phyloP scores from a whole-genome alignment of 2,113 vertebrate species.

The Podocnemis expansa region DNA sequence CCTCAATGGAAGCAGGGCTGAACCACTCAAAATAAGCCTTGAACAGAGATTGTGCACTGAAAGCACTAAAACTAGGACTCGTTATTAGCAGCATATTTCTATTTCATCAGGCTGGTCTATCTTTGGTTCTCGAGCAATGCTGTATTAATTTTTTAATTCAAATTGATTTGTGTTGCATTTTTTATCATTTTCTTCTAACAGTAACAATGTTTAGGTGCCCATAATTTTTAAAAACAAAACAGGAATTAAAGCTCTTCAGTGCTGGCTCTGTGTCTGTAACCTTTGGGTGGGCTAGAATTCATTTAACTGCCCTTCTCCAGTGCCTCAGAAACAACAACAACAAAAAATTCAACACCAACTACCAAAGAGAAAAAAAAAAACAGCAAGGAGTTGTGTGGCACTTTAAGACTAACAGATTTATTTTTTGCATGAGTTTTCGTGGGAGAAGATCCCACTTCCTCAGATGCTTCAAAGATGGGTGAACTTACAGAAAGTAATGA shows the following conservation, averaged over 20 bases:
- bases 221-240: background rate
- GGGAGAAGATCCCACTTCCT: no score
- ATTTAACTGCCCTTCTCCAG: no score
- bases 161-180: background rate
- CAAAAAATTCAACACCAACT: no score
- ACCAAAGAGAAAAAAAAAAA: no score
- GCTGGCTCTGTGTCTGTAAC: background rate
- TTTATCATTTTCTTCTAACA: background rate
- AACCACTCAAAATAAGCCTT: background rate
- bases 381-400: no score
- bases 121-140: background rate
- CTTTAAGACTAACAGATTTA: no score
- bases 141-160: background rate
- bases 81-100: background rate
- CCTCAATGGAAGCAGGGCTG: slow-evolving; percentile 7
- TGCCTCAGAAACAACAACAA: no score
- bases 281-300: no score
- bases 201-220: background rate
- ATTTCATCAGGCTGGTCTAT: background rate
- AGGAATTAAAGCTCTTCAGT: background rate
- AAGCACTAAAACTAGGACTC: background rate
- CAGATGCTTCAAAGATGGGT: no score
- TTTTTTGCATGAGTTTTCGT: no score
- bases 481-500: no score
- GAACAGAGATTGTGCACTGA: background rate